Base-by-base conservation (phyloP, 2,797 vertebrate species). In the Scolopax bukidnonensis region DNA sequence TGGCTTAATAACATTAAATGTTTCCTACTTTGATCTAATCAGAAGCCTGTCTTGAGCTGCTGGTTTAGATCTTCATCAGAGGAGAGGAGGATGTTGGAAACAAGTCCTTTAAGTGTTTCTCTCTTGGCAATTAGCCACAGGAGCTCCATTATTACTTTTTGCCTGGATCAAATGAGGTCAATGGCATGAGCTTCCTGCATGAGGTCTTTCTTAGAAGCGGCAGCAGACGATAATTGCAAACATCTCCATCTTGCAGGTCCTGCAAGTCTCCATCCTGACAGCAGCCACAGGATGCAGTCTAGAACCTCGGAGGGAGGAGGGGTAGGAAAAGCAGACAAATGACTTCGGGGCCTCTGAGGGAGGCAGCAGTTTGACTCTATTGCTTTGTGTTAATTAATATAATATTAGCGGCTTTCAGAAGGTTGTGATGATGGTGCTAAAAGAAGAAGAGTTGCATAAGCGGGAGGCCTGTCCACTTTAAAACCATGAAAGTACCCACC, bases 1-100 rank as follows among this genome's bases (percentile, higher is more conserved):
- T 93, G 94, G 91, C 95, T 97, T 97, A 98, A 97, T 98, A 96
- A 94, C 74, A 81, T 93, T 84, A 96, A 96, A 95, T 93, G 82
- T 95, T 98, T 96, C 91, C 82, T 96, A 79, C 95, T 95, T 95
- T 97, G 96, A 98, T 98, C 93, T 97, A 98, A 98, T 98, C 98
- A 97, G 95, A 93, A 93, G 88, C 94, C 94, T 95, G 95, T 93
- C 93, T 95, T 30, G 33, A 97, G 91, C 94, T 97, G 89, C 94
- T 97, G 96, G 95, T 97, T 97, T 97, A 97, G 94, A 97, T 97
- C 79, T 95, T 97, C 95, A 84, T 97, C 97, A 93, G 94, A 96
- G 95, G 93, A 95, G 97, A 95, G 93, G 93, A 96, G 96, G 94
- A 97, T 97, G 88, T 96, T 70, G 80, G 96, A 97, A 98, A 91